Conservation (phyloP, 1,140 invertebrate species). For the Stratiolaelaps scimitus region DNA sequence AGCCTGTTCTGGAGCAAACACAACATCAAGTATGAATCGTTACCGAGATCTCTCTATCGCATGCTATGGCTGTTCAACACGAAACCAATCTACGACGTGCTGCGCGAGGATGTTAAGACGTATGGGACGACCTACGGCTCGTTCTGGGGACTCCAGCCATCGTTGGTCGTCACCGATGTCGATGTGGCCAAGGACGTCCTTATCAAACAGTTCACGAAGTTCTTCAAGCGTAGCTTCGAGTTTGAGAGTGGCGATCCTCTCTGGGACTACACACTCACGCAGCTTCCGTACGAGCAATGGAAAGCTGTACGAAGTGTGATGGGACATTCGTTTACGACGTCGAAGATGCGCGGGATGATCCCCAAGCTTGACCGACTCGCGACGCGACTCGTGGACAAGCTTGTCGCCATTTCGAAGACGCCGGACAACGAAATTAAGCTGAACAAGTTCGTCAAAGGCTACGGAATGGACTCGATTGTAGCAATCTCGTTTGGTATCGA, state of each 20-base stretch:
- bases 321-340: not conserved
- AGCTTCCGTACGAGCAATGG: not conserved
- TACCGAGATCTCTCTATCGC: too few relatives aligned
- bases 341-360: not conserved
- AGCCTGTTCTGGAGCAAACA: too few relatives aligned
- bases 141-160: not conserved
- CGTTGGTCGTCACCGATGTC: not conserved
- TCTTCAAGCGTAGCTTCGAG: not conserved
- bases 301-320: not conserved
- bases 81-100: not conserved
- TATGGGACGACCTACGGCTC: not conserved
- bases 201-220: constrained; percentile 6
- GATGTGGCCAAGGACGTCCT: not conserved
- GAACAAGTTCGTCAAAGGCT: constrained; percentile 5
- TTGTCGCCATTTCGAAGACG: not conserved
- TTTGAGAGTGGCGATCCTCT: not conserved
- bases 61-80: too few relatives aligned
- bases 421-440: not conserved
- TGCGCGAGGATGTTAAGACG: not conserved
- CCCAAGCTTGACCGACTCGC: constrained; percentile 4
- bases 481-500: not conserved
- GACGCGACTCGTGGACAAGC: not conserved
- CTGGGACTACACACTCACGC: not conserved
- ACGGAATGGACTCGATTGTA: not conserved
- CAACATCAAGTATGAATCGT: too few relatives aligned